Conservation (phyloP, 2,113 vertebrate genomes). For the Zeus faber region DNA sequence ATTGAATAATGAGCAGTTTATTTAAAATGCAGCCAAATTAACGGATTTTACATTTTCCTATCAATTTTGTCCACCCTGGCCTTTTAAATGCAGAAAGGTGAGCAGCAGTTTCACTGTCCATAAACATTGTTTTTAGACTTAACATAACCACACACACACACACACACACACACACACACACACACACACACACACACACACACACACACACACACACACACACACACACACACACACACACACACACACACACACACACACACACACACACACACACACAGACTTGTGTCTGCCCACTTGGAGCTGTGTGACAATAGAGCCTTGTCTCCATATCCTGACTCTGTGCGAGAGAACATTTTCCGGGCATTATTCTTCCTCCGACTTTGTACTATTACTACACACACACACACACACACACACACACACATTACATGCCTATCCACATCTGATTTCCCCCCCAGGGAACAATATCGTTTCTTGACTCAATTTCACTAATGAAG, state of each 20-base stretch:
- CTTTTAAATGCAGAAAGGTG: neutral
- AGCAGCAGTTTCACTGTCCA: neutral
- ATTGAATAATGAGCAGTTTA: too few species aligned
- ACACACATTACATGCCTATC: constrained; percentile 8
- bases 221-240: constrained; percentile 10
- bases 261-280: constrained; percentile 21
- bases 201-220: neutral
- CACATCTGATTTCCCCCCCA: constrained; percentile 5
- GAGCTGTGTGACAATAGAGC: constrained; percentile 42
- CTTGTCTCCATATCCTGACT: constrained; percentile 48
- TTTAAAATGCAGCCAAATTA: too few species aligned
- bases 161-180: too few species aligned
- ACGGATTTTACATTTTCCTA: neutral
- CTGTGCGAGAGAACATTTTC: constrained; percentile 43
- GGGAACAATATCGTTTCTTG: constrained; percentile 25
- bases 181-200: neutral
- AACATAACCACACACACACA: too few species aligned
- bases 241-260: constrained; percentile 14
- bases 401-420: constrained; percentile 1
- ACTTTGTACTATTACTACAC: constrained; percentile 30
- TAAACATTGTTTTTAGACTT: neutral
- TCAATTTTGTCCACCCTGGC: neutral
- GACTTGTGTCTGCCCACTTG: constrained; percentile 7
- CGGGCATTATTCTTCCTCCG: constrained; percentile 52
- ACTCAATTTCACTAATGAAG: constrained; percentile 29